Base-by-base conservation (phyloP, 2,888 invertebrate species). In the Epistrophella euchroma region DNA sequence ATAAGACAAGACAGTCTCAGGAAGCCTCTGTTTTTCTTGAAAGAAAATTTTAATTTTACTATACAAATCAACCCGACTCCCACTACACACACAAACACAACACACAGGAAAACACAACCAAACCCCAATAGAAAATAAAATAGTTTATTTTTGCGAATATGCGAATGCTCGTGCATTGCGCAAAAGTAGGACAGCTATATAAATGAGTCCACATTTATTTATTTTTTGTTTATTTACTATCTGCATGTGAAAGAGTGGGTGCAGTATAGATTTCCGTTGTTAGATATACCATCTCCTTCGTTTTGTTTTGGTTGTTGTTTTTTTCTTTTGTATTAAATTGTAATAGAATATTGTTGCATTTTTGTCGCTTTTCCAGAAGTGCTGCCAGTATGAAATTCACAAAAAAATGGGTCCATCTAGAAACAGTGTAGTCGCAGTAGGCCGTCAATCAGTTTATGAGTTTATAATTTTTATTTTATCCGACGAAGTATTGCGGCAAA, bases 11-110 rank as follows among this genome's bases (percentile, higher is more conserved):
- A 28, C 32, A 32, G 45, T 17, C 1, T 2, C 32, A 19, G 15
- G 17, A 17, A 32, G 17, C 5, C 11, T n/a, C 28, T 1, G n/a
- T 32, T 32, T 55, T 55, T 32, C n/a, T 55, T 32, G 2, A 32
- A 56, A 56, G 32, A 56, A 56, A 55, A 55, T 25, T 22, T 2
- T n/a, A n/a, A n/a, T n/a, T n/a, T n/a, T n/a, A n/a, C n/a, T n/a
- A n/a, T 35, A 17, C n/a, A 32, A 32, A 19, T 32, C 56, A 52
- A 52, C 7, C 25, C 22, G 22, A 50, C 50, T 25, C n/a, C n/a
- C n/a, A n/a, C n/a, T n/a, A n/a, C n/a, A n/a, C n/a, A n/a, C n/a
- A n/a, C n/a, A n/a, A n/a, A n/a, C n/a, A n/a, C n/a, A n/a, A n/a
- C n/a, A n/a, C n/a, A 50, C 47, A 10, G 45, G 3, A 9, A 17